These are phyloP conservation scores for Nematostella vectensis DNA, from an alignment of 92 coral and sea anemone species.

Conservation along the genomic window DNA sequence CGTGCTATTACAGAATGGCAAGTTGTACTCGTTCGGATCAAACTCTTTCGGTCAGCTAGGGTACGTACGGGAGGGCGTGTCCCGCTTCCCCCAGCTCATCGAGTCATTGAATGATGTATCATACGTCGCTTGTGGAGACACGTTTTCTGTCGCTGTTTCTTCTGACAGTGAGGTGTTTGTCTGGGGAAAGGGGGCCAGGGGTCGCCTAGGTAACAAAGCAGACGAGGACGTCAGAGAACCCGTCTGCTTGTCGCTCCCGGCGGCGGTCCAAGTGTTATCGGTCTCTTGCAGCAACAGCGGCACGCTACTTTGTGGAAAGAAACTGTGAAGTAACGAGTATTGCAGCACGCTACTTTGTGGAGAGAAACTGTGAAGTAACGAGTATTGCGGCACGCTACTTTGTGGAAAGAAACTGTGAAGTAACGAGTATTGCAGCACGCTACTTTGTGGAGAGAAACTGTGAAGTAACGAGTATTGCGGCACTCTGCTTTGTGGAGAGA, in stretches of 20 bases:
- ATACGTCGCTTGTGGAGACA: conserved; percentile 83
- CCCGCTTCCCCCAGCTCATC: conserved; percentile 62
- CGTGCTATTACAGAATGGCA: conserved; percentile 51
- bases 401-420: too few relatives aligned
- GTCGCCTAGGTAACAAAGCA: conserved; percentile 68
- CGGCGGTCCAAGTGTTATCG: conserved; percentile 54
- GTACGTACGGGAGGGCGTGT: conserved; percentile 47
- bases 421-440: too few relatives aligned
- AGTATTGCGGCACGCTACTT: too few relatives aligned
- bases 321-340: conserved; percentile 11
- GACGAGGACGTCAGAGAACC: conserved; percentile 66
- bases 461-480: too few relatives aligned
- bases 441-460: too few relatives aligned
- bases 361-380: too few relatives aligned
- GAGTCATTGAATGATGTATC: conserved; percentile 45
- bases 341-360: too few relatives aligned
- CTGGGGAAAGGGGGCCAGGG: conserved; percentile 95
- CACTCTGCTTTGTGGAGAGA: too few relatives aligned
- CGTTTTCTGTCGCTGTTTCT: conserved; percentile 80
- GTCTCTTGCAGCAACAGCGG: conserved; percentile 78
- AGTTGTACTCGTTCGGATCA: conserved; percentile 81
- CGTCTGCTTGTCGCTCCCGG: conserved; percentile 42
- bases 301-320: conserved; percentile 65
- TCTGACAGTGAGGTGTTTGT: conserved; percentile 59
- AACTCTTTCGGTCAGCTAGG: conserved; percentile 98